Percentiles rank a stretch among this genome's conserved stretches.
phyloP scores from a whole-genome alignment of 1,140 invertebrate species.

The Carcinoscorpius rotundicauda region DNA sequence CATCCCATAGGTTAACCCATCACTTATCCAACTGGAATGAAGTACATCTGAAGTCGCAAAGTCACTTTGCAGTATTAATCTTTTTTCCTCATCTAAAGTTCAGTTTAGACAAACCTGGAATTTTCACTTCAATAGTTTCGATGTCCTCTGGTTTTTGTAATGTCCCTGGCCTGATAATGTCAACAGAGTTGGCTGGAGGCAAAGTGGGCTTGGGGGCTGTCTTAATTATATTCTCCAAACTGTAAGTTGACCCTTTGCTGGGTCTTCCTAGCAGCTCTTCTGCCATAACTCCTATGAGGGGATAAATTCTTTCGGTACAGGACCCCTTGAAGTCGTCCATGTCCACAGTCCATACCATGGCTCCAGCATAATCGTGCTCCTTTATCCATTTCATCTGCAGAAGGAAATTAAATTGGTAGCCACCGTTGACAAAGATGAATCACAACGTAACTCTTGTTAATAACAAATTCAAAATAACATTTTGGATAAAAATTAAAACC shows the following conservation, averaged over 20 bases:
- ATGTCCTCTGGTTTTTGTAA: too few relatives aligned
- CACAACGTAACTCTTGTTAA: background rate
- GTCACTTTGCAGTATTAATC: too few relatives aligned
- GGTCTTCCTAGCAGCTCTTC: constrained; percentile 63
- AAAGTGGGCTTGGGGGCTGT: too few relatives aligned
- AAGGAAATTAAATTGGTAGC: constrained; percentile 8
- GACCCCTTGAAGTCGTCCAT: constrained; percentile 61
- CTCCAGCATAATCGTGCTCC: constrained; percentile 74
- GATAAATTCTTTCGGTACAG: constrained; percentile 70
- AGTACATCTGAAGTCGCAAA: too few relatives aligned
- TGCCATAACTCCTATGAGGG: constrained; percentile 79
- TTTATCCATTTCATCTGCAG: constrained; percentile 73
- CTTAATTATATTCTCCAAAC: too few relatives aligned
- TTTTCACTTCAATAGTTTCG: too few relatives aligned
- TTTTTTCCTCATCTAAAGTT: too few relatives aligned
- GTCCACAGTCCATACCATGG: constrained; percentile 94
- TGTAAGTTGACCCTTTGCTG: background rate
- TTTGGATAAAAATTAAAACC: background rate
- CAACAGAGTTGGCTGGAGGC: too few relatives aligned
- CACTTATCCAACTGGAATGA: too few relatives aligned
- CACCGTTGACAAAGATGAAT: background rate
- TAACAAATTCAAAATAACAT: background rate
- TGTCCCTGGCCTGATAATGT: too few relatives aligned
- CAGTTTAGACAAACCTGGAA: too few relatives aligned
- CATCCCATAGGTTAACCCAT: too few relatives aligned